Conservation (phyloP, 1,140 invertebrate genomes). For the Drosophila dunni region DNA sequence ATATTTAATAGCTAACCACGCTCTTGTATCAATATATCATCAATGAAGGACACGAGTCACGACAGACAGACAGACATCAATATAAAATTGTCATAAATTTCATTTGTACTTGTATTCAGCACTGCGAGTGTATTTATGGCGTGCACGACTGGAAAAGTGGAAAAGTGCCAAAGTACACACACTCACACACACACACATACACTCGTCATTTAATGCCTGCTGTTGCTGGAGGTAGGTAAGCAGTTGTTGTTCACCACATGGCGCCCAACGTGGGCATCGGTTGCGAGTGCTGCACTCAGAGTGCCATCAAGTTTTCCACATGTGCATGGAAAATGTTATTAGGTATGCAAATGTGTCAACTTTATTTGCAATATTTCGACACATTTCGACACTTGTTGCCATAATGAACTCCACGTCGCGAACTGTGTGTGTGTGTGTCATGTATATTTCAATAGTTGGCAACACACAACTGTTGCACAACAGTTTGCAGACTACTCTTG, state of each 20-base stretch:
- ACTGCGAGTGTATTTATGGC: conserved; percentile 68
- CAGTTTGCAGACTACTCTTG: conserved; percentile 51
- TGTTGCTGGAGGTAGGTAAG: neutral
- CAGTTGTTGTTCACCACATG: conserved; percentile 19
- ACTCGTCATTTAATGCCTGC: conserved; percentile 48
- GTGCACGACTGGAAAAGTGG: conserved; percentile 65
- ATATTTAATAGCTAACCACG: conserved; percentile 18
- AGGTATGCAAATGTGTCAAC: conserved; percentile 84
- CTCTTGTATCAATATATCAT: conserved; percentile 17
- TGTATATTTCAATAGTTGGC: conserved; percentile 56
- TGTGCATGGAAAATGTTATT: conserved; percentile 73
- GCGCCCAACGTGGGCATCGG: conserved; percentile 11
- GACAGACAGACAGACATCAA: conserved; percentile 77
- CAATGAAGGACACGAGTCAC: conserved; percentile 56
- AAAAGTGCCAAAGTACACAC: conserved; percentile 53
- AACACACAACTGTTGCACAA: conserved; percentile 55
- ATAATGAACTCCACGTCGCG: conserved; percentile 64
- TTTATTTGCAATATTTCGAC: conserved; percentile 78
- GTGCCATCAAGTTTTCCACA: conserved; percentile 38
- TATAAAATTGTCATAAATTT: conserved; percentile 82
- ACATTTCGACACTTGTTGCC: conserved; percentile 80
- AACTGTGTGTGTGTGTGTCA: conserved; percentile 21
- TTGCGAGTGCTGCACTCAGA: conserved; percentile 45
- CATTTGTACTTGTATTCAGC: conserved; percentile 55
- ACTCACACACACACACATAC: conserved; percentile 18